These are phyloP conservation scores for Xyliphius kryptos DNA, from an alignment of 2,113 vertebrate genomes.

Conservation along the genomic window DNA sequence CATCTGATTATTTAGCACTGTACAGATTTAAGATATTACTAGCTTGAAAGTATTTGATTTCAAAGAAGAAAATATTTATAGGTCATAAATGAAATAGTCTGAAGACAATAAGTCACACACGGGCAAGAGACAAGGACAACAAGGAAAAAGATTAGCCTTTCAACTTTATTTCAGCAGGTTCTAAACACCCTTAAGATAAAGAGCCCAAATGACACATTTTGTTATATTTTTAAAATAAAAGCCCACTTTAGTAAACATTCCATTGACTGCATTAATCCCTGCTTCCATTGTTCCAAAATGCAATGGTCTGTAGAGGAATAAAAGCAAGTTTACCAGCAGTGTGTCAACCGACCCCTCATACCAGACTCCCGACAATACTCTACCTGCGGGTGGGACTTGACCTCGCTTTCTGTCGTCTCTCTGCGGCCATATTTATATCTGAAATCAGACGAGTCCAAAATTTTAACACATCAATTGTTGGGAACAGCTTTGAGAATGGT, in stretches of 20 bases:
- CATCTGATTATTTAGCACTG: too few species aligned
- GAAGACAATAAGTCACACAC: slow-evolving; percentile 42
- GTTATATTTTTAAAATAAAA: background rate
- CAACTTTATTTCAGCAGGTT: slow-evolving; percentile 59
- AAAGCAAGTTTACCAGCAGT: slow-evolving; percentile 30
- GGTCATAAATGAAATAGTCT: background rate
- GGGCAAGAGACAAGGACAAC: slow-evolving; percentile 57
- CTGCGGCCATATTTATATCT: slow-evolving; percentile 99
- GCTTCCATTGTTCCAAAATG: slow-evolving; percentile 1
- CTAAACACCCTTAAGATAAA: slow-evolving; percentile 24
- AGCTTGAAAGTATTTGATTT: background rate
- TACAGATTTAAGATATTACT: background rate
- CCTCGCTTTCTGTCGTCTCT: slow-evolving; percentile 95
- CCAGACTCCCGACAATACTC: slow-evolving; percentile 73
- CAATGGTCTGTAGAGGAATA: slow-evolving; percentile 3
- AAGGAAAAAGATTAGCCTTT: slow-evolving; percentile 42
- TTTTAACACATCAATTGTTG: slow-evolving; percentile 78
- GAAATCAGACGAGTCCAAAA: slow-evolving; percentile 99
- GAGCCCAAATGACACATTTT: slow-evolving; percentile 11
- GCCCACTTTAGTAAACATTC: background rate
- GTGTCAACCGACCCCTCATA: slow-evolving; percentile 48
- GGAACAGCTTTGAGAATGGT: slow-evolving; percentile 30
- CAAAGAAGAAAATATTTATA: background rate
- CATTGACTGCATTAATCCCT: slow-evolving; percentile 6
- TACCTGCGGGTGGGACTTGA: slow-evolving; percentile 98